A percentile compares a stretch with the other conserved stretches of the same genome.
These are phyloP conservation scores for Leptura quadrifasciata DNA, from an alignment of 2,888 invertebrate species.

Conservation along the genomic window DNA sequence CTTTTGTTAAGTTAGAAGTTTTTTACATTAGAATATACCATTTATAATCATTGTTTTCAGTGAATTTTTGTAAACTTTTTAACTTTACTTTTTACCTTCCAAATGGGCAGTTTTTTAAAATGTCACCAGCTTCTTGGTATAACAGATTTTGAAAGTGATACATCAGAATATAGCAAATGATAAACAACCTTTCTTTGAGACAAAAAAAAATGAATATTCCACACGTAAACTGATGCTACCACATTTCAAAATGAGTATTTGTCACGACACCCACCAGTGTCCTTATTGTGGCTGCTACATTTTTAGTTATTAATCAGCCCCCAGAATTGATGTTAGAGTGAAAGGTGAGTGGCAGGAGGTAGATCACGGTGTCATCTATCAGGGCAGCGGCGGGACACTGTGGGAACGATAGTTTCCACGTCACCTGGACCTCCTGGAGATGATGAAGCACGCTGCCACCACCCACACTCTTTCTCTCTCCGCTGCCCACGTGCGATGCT, in stretches of 20 bases:
- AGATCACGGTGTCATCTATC: constrained; percentile 71
- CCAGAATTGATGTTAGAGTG: constrained; percentile 52
- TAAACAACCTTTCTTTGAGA: no score
- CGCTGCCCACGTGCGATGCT: constrained; percentile 41
- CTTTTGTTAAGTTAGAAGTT: no score
- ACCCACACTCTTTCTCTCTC: constrained; percentile 60
- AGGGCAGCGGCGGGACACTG: constrained; percentile 63
- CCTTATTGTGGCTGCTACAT: constrained; percentile 27
- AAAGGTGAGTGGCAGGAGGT: constrained; percentile 67
- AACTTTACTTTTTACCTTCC: no score
- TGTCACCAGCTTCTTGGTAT: no score
- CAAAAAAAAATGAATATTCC: no score
- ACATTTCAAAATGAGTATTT: constrained; percentile 34
- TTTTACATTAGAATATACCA: no score
- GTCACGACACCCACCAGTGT: constrained; percentile 7
- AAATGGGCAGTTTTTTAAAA: no score
- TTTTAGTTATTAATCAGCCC: constrained; percentile 51
- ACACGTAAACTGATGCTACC: no score
- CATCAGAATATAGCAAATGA: no score
- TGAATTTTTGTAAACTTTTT: no score
- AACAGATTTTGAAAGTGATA: no score
- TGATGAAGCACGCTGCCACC: constrained; percentile 59
- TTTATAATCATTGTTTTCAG: no score
- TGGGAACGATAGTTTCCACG: constrained; percentile 68
- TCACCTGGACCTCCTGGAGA: constrained; percentile 71